Evolutionary conservation across 1,140 invertebrate genomes (phyloP).

Genomic region (Drosophila tropicalis): DNA sequence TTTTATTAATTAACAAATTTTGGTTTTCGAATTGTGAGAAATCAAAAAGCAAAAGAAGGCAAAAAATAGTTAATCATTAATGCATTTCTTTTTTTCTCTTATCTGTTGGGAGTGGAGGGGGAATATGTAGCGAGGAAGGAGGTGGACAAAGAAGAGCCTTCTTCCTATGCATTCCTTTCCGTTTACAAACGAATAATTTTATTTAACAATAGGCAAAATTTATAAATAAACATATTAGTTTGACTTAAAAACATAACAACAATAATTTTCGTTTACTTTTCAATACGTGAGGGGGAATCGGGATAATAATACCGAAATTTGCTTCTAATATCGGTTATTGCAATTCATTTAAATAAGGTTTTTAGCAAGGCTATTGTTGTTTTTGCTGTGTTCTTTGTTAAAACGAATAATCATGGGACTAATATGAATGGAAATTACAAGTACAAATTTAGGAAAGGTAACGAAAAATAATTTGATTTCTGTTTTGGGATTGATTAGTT

Average conservation of each 20-base stretch:
- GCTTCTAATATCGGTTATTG: not conserved
- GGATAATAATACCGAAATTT: not conserved
- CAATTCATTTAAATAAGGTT: not conserved
- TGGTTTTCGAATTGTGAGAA: not conserved
- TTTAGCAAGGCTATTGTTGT: not conserved
- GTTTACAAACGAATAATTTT: not conserved
- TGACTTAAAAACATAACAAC: conserved; percentile 75
- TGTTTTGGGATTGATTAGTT: not conserved
- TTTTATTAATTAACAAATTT: conserved; percentile 4
- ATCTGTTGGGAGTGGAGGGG: no score
- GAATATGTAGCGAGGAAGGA: not conserved
- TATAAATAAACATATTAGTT: conserved; percentile 19
- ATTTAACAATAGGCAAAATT: not conserved
- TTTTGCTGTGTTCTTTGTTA: no score
- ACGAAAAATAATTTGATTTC: no score
- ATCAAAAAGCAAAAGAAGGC: not conserved
- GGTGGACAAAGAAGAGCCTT: not conserved
- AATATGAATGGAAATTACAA: not conserved
- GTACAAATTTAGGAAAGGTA: no score
- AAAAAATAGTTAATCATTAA: not conserved
- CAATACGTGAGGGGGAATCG: conserved; percentile 14
- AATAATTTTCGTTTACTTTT: conserved; percentile 22
- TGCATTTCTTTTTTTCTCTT: not conserved
- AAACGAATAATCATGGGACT: no score
- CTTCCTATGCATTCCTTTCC: not conserved